Evolutionary conservation across 1,140 invertebrate genomes (phyloP).

Genomic region (Micrasema minimum): DNA sequence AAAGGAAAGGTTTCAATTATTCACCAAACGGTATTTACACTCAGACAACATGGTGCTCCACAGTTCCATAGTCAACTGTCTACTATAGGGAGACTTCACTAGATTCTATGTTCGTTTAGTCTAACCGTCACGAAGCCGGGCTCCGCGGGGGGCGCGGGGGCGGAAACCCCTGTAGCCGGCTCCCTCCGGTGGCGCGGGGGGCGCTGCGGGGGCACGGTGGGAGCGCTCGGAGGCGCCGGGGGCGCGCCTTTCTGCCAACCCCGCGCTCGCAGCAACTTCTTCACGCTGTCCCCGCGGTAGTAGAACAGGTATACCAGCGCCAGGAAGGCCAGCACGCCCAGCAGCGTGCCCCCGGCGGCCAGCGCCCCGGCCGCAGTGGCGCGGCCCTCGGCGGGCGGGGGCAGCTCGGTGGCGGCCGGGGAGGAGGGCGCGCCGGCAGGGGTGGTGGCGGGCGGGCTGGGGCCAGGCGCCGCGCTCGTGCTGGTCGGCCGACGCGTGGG

Average conservation of each 20-base stretch:
- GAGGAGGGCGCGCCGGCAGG: neutral
- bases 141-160: slow-evolving; percentile 36
- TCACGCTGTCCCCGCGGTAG: slow-evolving; percentile 64
- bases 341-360: slow-evolving; percentile 58
- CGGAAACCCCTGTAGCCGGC: slow-evolving; percentile 2
- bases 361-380: slow-evolving; percentile 60
- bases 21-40: neutral
- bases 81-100: neutral
- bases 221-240: slow-evolving; percentile 55
- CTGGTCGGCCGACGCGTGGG: slow-evolving; percentile 57
- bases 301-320: slow-evolving; percentile 64
- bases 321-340: slow-evolving; percentile 58
- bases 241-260: slow-evolving; percentile 51
- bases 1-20: no score
- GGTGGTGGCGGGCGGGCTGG: neutral
- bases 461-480: slow-evolving; percentile 53
- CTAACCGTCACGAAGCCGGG: slow-evolving; percentile 47
- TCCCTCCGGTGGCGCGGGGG: slow-evolving; percentile 60
- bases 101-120: slow-evolving; percentile 43
- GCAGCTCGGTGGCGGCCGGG: neutral
- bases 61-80: neutral
- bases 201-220: slow-evolving; percentile 54
- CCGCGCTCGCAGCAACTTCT: slow-evolving; percentile 59
- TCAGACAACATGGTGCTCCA: no score
- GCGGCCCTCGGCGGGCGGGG: slow-evolving; percentile 47